A percentile compares a stretch with the other conserved stretches of the same genome.
phyloP scores from a whole-genome alignment of 2,113 vertebrate species.

The rat (Rattus norvegicus) region GRCr8 NC_086032.1:29494501-29495000 shows the following conservation, averaged over 20 bases:
- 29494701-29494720: constrained; percentile 3
- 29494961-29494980: not conserved
- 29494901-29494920: not conserved
- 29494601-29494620: not conserved
- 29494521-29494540: accelerated
- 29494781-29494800: not conserved
- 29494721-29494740: not conserved
- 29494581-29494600: not conserved
- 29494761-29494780: not conserved
- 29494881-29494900: not conserved
- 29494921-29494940: not conserved
- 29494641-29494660: not conserved
- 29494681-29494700: not conserved
- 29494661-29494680: not conserved
- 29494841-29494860: not conserved
- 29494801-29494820: not conserved
- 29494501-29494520: not conserved
- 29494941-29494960: not conserved
- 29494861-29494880: not conserved
- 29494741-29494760: not conserved
- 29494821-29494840: not conserved
- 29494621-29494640: not conserved
- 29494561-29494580: not conserved
- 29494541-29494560: not conserved
- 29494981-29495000: not conserved